Evolutionary conservation across 1,140 invertebrate genomes (phyloP), one percentile per base, ranked within the genome.

Genomic region (Drosophila punjabiensis): DNA sequence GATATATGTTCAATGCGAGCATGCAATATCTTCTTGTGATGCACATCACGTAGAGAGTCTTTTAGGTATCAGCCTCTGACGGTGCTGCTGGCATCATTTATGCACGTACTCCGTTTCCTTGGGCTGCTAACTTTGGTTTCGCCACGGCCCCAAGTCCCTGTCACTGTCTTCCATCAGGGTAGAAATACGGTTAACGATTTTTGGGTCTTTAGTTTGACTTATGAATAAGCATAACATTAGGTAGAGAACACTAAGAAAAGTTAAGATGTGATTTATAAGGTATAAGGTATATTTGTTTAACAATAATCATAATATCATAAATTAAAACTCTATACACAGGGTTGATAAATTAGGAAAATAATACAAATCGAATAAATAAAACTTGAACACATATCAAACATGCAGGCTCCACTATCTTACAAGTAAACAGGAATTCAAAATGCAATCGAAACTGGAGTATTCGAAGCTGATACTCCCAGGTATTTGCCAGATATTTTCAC

Each of bases 361-460:
- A 71, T 71, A 71, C 63, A 35, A 56, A 53, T 67, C 48, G 41
- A 70, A 71, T 71, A 71, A 71, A 71, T 71, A 71, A 71, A 71
- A 56, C 64, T 52, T 53, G 68, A 71, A 71, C 64, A 67, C 67
- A 65, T 52, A 13, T 30, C 55, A 47, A 55, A 67, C 55, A 39
- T 45, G 41, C 39, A 9, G 18, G 18, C 18, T 39, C 28, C 50
- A 18, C 28, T 52, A 47, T 70, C 68, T 71, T 71, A 69, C 33
- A 69, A 37, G 16, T 69, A 18, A 68, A 47, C 30, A 56, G 68
- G 50, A 71, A 37, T 71, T 68, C 35, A 52, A 71, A 68, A 47
- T 37, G 48, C 64, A 20, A n/a, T 43, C 20, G 18, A 43, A 60
- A 43, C 16, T 43, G 48, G 20, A 64, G 24, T n/a, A n/a, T n/a